Evolutionary conservation across 2,888 invertebrate genomes (phyloP).

Genomic region (Sclerodermus sp.): DNA sequence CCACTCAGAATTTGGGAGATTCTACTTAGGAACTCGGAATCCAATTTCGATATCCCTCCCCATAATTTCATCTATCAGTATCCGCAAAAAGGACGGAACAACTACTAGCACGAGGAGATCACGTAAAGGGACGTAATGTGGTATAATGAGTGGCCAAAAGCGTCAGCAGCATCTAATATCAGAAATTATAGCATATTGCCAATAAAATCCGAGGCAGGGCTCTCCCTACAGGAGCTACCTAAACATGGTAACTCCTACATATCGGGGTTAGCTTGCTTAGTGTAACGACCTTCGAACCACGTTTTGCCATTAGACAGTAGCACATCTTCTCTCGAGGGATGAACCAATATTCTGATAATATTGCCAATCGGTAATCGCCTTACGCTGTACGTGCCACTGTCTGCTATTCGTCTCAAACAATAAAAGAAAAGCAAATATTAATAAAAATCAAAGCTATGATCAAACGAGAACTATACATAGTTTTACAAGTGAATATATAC

Average conservation of each 20-base stretch:
- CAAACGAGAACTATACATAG: too few species aligned
- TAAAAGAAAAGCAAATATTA: neutral
- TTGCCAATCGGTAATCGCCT: constrained; percentile 47
- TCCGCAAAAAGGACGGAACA: constrained; percentile 38
- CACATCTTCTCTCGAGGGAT: constrained; percentile 27
- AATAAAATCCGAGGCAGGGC: constrained; percentile 53
- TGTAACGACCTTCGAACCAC: constrained; percentile 50
- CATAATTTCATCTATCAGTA: constrained; percentile 52
- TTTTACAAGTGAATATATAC: neutral
- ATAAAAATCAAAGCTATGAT: neutral
- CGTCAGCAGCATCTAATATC: constrained; percentile 58
- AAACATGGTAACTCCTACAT: constrained; percentile 27
- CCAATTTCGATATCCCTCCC: constrained; percentile 34
- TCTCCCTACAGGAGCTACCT: constrained; percentile 35
- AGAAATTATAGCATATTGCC: constrained; percentile 59
- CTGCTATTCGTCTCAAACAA: neutral
- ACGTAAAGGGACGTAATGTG: constrained; percentile 39
- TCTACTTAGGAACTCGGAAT: constrained; percentile 12
- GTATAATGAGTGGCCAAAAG: constrained; percentile 54
- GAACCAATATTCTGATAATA: constrained; percentile 28
- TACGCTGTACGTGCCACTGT: constrained; percentile 14
- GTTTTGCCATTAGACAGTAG: constrained; percentile 41
- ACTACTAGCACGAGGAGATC: constrained; percentile 40
- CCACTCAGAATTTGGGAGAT: neutral
- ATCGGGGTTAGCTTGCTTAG: constrained; percentile 42